These are phyloP conservation scores for Ptychodera flava DNA, from an alignment of 35 echinoderm and acorn worm species.

Conservation along the genomic window DNA sequence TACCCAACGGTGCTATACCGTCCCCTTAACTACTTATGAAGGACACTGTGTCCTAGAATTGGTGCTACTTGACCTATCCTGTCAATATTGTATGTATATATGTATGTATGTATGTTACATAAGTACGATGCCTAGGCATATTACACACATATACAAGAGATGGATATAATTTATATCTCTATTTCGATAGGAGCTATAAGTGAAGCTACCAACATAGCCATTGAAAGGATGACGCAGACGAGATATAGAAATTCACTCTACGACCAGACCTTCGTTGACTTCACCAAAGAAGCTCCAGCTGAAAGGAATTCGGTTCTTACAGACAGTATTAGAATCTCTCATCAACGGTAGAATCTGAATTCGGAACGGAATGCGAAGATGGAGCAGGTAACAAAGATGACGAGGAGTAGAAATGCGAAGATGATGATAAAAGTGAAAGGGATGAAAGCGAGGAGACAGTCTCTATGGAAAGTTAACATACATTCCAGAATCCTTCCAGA, in stretches of 20 bases:
- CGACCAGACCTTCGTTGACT: conserved; percentile 32
- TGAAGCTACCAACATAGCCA: conserved; percentile 29
- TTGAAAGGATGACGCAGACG: conserved; percentile 25
- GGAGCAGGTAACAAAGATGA: conserved; percentile 1
- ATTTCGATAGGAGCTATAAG: conserved; percentile 26
- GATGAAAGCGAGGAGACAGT: background rate
- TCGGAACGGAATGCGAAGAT: background rate
- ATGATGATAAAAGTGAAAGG: conserved; percentile 9
- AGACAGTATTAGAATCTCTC: background rate
- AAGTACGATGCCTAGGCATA: too few relatives aligned
- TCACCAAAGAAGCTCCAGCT: conserved; percentile 3
- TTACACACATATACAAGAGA: too few relatives aligned
- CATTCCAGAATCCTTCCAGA: too few relatives aligned
- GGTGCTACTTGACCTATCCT: too few relatives aligned
- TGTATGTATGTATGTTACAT: too few relatives aligned
- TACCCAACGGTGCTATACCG: too few relatives aligned
- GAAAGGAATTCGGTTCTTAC: background rate
- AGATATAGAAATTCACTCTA: conserved; percentile 46
- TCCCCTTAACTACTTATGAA: too few relatives aligned
- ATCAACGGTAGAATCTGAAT: background rate
- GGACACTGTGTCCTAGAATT: too few relatives aligned
- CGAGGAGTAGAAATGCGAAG: conserved; percentile 3
- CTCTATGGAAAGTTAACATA: too few relatives aligned
- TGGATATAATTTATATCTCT: too few relatives aligned
- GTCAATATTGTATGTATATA: too few relatives aligned